Base-by-base conservation (phyloP, 2,113 vertebrate species). In the Marmota flaviventris region DNA sequence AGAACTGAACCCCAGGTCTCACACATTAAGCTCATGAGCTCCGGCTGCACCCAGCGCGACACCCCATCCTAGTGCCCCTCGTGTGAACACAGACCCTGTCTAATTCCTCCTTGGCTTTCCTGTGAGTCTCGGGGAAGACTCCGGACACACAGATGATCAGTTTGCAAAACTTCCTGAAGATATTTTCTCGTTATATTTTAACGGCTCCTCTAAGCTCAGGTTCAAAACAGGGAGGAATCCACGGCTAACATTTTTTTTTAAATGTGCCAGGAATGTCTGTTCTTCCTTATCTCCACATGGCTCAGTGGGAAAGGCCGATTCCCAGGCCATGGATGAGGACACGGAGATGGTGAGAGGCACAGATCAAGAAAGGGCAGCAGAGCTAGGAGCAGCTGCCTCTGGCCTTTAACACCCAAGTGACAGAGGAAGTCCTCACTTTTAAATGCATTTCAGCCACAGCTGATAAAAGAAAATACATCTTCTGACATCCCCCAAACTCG, bases 401-500 rank as follows among this genome's bases (percentile, higher is more conserved):
- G 42, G 18, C n/a, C 78, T 85, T 88, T 42, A 58, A 78, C 25
- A 67, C 25, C 12, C 24, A 75, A 73, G 84, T 65, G 61, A 73
- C 63, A 93, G 1, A 73, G 84, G 82, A 92, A 67, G 87, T 25
- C 1, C 4, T 4, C 65, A 84, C 56, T 88, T 94, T 42, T 39
- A 95, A 95, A 37, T 65, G 53, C 37, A 39, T 34, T 93, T 75
- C 53, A 48, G 18, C 67, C 75, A 14, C 27, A 91, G 65, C 75
- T 92, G 37, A 85, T 5, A 53, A 93, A 95, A 78, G 29, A 86
- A 81, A 92, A 95, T 22, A 32, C 56, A 92, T 6, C 16, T n/a
- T 39, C 53, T 17, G 24, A 34, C 5, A 58, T 16, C 5, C 56
- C 39, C 29, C 56, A 58, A 70, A 89, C 69, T 14, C 32, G 95